Conservation (phyloP, 1,140 invertebrate species). For the Nilaparvata lugens region DNA sequence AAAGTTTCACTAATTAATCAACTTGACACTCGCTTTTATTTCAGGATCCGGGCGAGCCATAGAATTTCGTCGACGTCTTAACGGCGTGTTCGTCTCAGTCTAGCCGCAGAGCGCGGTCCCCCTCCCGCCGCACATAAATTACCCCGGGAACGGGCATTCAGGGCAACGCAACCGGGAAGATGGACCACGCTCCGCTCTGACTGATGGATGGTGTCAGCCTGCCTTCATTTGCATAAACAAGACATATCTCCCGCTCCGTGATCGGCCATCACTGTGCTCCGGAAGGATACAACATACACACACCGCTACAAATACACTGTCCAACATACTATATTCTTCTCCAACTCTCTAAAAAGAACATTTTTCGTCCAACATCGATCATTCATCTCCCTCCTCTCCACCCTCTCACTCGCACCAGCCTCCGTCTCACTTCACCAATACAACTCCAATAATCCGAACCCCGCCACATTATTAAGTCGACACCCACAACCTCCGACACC, state of each 20-base stretch:
- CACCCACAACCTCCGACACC: background rate
- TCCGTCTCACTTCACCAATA: background rate
- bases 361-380: no score
- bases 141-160: background rate
- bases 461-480: no score
- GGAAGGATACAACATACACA: background rate
- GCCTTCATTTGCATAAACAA: slow-evolving; percentile 2
- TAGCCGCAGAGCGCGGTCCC: background rate
- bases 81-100: background rate
- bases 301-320: no score
- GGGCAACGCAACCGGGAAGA: background rate
- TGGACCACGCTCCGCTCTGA: background rate
- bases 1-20: slow-evolving; percentile 25
- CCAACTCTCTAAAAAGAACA: no score
- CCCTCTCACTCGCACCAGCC: background rate
- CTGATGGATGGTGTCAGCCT: background rate
- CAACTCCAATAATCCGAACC: no score
- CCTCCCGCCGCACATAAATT: background rate
- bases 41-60: slow-evolving; percentile 7
- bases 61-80: slow-evolving; percentile 7
- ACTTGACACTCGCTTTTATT: slow-evolving; percentile 22
- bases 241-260: background rate
- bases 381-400: background rate
- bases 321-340: no score
- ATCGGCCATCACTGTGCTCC: no score